Evolutionary conservation across 1,140 invertebrate species (phyloP).

Genomic region (Uloborus diversus): DNA sequence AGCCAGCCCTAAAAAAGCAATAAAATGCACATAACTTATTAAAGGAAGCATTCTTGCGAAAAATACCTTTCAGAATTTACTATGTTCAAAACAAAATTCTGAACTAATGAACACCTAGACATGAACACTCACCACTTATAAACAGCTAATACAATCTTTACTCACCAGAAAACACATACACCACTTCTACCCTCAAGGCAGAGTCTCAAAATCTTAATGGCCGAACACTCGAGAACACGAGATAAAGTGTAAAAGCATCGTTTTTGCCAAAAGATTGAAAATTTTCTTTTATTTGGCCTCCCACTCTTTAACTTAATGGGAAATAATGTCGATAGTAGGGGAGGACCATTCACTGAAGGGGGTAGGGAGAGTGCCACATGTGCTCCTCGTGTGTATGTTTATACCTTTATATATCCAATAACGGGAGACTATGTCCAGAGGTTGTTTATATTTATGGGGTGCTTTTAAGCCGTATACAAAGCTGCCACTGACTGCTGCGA

Average conservation of each 20-base stretch:
- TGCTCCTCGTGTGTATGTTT: neutral
- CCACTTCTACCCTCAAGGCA: neutral
- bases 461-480: slow-evolving; percentile 50
- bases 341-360: slow-evolving; percentile 23
- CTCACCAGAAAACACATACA: neutral
- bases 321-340: slow-evolving; percentile 46
- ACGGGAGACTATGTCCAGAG: slow-evolving; percentile 16
- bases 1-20: no score
- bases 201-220: slow-evolving; percentile 21
- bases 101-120: no score
- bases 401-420: slow-evolving; percentile 42
- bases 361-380: neutral
- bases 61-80: no score
- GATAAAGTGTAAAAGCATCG: slow-evolving; percentile 52
- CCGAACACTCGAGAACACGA: slow-evolving; percentile 45
- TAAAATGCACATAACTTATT: no score
- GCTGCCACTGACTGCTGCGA: slow-evolving; percentile 18
- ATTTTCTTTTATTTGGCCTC: slow-evolving; percentile 47
- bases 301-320: slow-evolving; percentile 51
- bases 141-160: neutral
- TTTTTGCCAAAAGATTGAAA: slow-evolving; percentile 52
- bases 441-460: slow-evolving; percentile 53
- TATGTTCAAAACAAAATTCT: no score
- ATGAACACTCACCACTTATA: no score
- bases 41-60: no score